These are phyloP conservation scores for Andrena flavipes DNA, from an alignment of 2,888 invertebrate species.

Conservation along the genomic window DNA sequence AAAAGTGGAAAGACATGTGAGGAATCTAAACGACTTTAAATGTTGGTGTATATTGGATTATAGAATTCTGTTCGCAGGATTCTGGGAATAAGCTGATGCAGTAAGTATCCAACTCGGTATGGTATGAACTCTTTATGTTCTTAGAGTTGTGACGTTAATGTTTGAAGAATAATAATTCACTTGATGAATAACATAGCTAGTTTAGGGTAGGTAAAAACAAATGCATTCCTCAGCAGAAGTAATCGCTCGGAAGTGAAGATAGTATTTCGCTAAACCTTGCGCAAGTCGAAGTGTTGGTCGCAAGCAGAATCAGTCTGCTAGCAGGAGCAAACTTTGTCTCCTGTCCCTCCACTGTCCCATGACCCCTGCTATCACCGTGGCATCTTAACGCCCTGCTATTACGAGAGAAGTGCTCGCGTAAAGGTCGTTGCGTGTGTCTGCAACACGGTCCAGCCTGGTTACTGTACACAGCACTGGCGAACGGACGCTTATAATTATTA, in stretches of 20 bases:
- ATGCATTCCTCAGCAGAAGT: too few relatives aligned
- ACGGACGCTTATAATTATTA: constrained; percentile 23
- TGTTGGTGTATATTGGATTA: too few relatives aligned
- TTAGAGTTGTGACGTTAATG: too few relatives aligned
- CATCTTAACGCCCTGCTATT: constrained; percentile 29
- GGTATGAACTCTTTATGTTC: too few relatives aligned
- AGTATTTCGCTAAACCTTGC: background rate
- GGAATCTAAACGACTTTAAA: too few relatives aligned
- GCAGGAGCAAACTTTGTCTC: constrained; percentile 42
- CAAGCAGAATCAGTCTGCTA: constrained; percentile 31
- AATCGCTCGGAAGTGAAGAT: background rate
- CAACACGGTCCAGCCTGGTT: constrained; percentile 57
- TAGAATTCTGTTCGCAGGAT: too few relatives aligned
- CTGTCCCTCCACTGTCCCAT: constrained; percentile 41
- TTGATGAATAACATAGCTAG: too few relatives aligned
- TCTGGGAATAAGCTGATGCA: too few relatives aligned
- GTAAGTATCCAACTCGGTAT: too few relatives aligned
- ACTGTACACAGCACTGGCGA: constrained; percentile 63
- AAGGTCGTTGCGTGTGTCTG: constrained; percentile 25
- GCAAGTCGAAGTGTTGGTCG: constrained; percentile 24
- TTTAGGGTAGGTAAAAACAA: too few relatives aligned
- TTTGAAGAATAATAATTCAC: too few relatives aligned
- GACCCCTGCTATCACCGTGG: constrained; percentile 31
- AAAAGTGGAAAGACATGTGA: too few relatives aligned
- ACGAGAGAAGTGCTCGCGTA: constrained; percentile 39